Percentiles rank a stretch among this genome's conserved stretches.
These are phyloP conservation scores for Trigoniulus corallinus DNA, from an alignment of 1,140 invertebrate species.

Conservation along the genomic window DNA sequence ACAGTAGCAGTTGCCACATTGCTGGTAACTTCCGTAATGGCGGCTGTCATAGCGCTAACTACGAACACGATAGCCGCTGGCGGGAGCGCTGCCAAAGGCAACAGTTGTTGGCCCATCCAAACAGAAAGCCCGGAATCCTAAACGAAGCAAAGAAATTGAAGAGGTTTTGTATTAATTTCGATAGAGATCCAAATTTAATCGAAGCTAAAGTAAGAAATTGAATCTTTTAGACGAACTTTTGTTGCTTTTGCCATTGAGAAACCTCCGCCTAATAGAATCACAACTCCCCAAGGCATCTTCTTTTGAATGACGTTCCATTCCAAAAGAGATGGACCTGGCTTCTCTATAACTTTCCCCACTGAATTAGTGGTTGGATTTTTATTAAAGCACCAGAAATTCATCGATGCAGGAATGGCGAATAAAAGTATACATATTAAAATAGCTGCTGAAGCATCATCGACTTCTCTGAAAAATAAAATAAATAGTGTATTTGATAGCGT, in stretches of 20 bases:
- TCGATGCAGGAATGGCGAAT: constrained; percentile 21
- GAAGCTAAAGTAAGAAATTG: too few relatives aligned
- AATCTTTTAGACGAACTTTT: too few relatives aligned
- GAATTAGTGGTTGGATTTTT: neutral
- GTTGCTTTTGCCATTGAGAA: constrained; percentile 74
- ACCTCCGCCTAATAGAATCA: constrained; percentile 48
- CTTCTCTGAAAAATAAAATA: constrained; percentile 21
- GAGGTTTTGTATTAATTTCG: too few relatives aligned
- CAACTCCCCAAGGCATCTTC: constrained; percentile 31
- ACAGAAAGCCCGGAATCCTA: constrained; percentile 49
- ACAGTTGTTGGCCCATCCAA: constrained; percentile 43
- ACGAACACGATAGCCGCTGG: constrained; percentile 23
- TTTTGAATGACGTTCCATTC: constrained; percentile 26
- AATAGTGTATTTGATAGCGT: too few relatives aligned
- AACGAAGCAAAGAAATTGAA: too few relatives aligned
- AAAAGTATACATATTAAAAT: constrained; percentile 26
- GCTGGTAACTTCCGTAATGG: constrained; percentile 63
- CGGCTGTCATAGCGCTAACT: constrained; percentile 28
- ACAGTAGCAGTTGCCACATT: constrained; percentile 75
- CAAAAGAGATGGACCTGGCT: constrained; percentile 1
- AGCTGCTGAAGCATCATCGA: constrained; percentile 28
- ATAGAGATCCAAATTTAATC: too few relatives aligned
- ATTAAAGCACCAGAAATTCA: constrained; percentile 9
- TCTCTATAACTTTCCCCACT: neutral
- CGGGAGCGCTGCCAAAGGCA: constrained; percentile 22